phyloP scores from a whole-genome alignment of 92 coral and sea anemone genomes.

The Metridium senile region DNA sequence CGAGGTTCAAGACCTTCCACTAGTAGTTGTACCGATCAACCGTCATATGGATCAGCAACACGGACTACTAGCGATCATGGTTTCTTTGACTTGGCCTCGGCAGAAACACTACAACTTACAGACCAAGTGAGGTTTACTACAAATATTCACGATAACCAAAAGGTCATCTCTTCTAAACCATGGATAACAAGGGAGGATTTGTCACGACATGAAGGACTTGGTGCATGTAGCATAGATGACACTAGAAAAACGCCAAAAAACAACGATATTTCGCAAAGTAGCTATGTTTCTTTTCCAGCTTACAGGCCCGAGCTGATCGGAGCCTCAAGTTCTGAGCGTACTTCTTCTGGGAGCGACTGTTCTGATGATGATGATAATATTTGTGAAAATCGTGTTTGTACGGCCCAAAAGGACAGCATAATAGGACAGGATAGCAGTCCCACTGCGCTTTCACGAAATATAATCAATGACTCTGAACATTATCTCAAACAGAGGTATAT shows the following conservation, averaged over 20 bases:
- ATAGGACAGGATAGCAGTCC: slow-evolving; percentile 31
- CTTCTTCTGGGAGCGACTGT: slow-evolving; percentile 41
- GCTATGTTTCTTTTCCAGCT: slow-evolving; percentile 95
- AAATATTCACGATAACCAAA: not conserved
- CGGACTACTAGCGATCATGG: slow-evolving; percentile 16
- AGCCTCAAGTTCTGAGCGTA: slow-evolving; percentile 29
- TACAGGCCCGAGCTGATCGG: slow-evolving; percentile 75
- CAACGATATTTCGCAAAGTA: slow-evolving; percentile 41
- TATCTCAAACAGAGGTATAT: slow-evolving; percentile 32
- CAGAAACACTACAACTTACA: not conserved
- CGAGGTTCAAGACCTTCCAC: not conserved
- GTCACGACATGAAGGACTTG: not conserved
- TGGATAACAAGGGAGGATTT: slow-evolving; percentile 1
- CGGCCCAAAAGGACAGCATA: not conserved
- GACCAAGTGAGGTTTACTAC: not conserved
- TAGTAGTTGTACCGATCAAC: not conserved
- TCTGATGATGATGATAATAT: slow-evolving; percentile 26
- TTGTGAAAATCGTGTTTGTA: slow-evolving; percentile 6
- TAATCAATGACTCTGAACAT: slow-evolving; percentile 20
- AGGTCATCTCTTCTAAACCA: slow-evolving; percentile 10
- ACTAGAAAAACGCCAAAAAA: slow-evolving; percentile 14
- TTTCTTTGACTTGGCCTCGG: slow-evolving; percentile 1
- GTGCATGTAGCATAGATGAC: not conserved
- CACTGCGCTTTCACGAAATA: slow-evolving; percentile 34
- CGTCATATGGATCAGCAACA: not conserved